Percentiles rank a stretch among this genome's conserved stretches.
phyloP scores from a whole-genome alignment of 1,140 invertebrate genomes.

The Nilaparvata lugens region DNA sequence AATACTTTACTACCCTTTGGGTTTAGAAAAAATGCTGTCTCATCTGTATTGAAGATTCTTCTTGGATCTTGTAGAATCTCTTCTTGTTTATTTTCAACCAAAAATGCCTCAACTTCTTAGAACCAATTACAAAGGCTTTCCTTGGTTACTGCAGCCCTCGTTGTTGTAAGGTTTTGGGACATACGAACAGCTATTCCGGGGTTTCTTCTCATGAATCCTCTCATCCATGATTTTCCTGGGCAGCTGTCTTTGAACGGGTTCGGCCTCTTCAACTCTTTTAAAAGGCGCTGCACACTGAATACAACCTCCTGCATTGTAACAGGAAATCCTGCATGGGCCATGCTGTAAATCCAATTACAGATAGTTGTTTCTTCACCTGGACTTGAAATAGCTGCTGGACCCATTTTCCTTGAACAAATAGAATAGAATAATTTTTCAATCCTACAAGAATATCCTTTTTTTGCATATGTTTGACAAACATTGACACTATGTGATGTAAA shows the following conservation, averaged over 20 bases:
- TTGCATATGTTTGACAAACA: too few relatives aligned
- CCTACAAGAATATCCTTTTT: too few relatives aligned
- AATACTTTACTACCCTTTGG: constrained; percentile 5
- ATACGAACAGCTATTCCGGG: background rate
- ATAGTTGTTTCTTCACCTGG: constrained; percentile 29
- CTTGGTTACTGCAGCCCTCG: constrained; percentile 25
- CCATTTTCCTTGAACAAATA: constrained; percentile 27
- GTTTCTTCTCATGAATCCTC: background rate
- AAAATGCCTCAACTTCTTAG: constrained; percentile 29
- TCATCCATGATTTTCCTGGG: background rate
- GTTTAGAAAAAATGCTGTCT: constrained; percentile 2
- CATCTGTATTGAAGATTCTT: constrained; percentile 20
- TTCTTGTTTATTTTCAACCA: constrained; percentile 25
- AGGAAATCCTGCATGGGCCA: constrained; percentile 32
- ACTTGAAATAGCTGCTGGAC: constrained; percentile 24
- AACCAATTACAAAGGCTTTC: constrained; percentile 26
- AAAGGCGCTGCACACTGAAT: too few relatives aligned
- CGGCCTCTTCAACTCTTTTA: too few relatives aligned
- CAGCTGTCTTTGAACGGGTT: constrained; percentile 29
- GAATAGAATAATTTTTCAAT: too few relatives aligned
- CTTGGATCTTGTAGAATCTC: constrained; percentile 21
- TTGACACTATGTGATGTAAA: too few relatives aligned
- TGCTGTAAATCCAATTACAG: constrained; percentile 31
- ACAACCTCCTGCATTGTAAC: constrained; percentile 31
- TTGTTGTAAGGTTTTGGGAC: constrained; percentile 26